Conservation (phyloP, 2,797 vertebrate species). For the Catharus ustulatus region DNA sequence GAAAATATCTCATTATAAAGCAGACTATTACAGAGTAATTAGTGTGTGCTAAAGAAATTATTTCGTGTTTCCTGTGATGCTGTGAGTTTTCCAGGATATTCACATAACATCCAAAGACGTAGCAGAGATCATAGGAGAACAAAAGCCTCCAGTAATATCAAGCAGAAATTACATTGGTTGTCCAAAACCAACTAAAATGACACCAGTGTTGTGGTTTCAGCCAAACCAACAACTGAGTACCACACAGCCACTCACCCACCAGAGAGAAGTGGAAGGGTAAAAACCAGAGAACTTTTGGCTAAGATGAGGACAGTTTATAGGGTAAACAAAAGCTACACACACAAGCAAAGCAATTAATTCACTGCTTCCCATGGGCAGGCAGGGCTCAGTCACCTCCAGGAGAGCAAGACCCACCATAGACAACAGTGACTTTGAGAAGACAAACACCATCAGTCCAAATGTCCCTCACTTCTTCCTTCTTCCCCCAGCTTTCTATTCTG, state of each 20-base stretch:
- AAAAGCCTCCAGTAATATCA: not conserved
- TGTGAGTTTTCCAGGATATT: not conserved
- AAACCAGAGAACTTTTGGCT: not conserved
- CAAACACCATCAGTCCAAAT: fast-evolving
- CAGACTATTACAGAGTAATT: not conserved
- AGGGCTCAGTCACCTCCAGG: not conserved
- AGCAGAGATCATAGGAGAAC: not conserved
- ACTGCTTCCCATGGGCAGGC: not conserved
- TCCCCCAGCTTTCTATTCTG: not conserved
- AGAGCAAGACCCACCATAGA: not conserved
- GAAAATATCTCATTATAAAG: not conserved
- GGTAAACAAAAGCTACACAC: not conserved
- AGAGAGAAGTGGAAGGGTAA: not conserved
- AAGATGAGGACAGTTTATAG: not conserved
- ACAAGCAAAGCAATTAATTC: not conserved
- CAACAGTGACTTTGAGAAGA: not conserved
- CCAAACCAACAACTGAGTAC: not conserved
- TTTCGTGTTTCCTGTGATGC: not conserved
- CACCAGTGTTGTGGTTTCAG: not conserved
- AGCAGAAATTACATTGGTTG: not conserved
- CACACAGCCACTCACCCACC: not conserved
- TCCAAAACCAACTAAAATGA: not conserved
- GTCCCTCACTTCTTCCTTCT: not conserved
- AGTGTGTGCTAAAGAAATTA: not conserved
- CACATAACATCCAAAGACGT: fast-evolving